phyloP scores from a whole-genome alignment of 2,888 invertebrate genomes.

The Dinocampus coccinellae region DNA sequence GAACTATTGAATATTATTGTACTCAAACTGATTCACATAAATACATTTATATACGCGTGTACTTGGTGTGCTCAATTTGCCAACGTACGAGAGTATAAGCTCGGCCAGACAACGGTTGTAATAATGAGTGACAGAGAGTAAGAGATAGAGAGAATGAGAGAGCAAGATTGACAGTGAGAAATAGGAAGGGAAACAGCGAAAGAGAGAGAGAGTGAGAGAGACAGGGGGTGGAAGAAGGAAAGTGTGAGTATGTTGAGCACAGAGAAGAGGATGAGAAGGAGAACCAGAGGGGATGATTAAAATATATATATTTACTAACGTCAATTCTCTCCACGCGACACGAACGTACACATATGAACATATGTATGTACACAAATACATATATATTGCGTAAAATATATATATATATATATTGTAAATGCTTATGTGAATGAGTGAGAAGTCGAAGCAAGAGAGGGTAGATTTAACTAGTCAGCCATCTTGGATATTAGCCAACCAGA shows the following conservation, averaged over 20 bases:
- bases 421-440: constrained; percentile 26
- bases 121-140: constrained; percentile 7
- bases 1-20: no score
- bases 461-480: constrained; percentile 67
- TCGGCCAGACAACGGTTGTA: constrained; percentile 20
- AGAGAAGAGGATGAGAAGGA: constrained; percentile 49
- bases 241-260: background rate
- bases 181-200: constrained; percentile 12
- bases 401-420: background rate
- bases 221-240: constrained; percentile 28
- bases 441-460: constrained; percentile 41
- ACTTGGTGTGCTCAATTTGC: constrained; percentile 13
- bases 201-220: constrained; percentile 29
- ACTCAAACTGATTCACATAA: background rate
- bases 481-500: constrained; percentile 69
- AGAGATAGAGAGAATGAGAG: constrained; percentile 22
- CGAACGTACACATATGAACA: constrained; percentile 7
- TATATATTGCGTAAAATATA: background rate
- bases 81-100: constrained; percentile 50
- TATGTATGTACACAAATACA: background rate
- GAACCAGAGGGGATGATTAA: constrained; percentile 5
- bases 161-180: no score
- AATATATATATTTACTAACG: background rate
- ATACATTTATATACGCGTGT: background rate
- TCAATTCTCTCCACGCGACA: constrained; percentile 17